Conservation (phyloP, 1,140 invertebrate species). For the Drosophila santomea region DNA sequence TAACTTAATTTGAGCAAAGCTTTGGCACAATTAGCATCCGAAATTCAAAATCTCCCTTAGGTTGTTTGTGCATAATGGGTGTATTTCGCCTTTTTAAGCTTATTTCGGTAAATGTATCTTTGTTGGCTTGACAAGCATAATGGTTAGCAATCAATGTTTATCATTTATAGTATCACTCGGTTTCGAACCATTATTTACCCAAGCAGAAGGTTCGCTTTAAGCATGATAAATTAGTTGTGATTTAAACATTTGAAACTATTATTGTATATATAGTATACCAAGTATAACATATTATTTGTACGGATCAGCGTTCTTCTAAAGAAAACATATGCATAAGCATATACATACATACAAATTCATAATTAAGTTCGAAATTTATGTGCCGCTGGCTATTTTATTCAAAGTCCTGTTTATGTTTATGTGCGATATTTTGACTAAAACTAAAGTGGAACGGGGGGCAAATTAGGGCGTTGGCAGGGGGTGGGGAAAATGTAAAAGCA, state of each 20-base stretch:
- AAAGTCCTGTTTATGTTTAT: constrained; percentile 2
- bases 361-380: background rate
- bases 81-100: background rate
- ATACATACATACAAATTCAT: background rate
- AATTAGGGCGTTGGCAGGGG: constrained; percentile 4
- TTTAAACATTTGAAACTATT: background rate
- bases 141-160: no score
- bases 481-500: constrained; percentile 37
- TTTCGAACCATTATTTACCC: background rate
- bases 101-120: background rate
- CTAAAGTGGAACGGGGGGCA: background rate
- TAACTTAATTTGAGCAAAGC: constrained; percentile 21
- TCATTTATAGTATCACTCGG: no score
- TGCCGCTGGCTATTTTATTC: constrained; percentile 10
- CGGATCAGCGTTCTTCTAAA: background rate
- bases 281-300: background rate
- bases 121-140: background rate
- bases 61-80: background rate
- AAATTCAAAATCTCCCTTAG: background rate
- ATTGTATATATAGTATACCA: background rate
- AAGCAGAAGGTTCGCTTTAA: background rate
- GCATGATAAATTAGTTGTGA: no score
- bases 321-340: background rate
- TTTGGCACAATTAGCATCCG: constrained; percentile 17
- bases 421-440: background rate